Conservation (phyloP, 2,888 invertebrate species). For the Lasioglossum morio region DNA sequence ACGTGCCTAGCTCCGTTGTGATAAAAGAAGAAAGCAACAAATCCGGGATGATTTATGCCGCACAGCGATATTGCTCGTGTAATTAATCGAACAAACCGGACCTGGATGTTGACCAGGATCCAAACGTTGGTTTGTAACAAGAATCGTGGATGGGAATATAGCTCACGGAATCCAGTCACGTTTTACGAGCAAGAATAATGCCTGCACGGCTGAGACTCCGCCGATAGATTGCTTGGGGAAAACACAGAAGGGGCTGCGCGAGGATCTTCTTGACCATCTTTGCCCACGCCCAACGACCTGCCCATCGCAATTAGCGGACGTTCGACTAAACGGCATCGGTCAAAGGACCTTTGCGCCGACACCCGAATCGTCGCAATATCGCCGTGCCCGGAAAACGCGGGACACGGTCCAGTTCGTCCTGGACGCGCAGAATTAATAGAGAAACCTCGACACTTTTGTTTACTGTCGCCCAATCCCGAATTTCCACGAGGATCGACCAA, state of each 20-base stretch:
- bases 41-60: neutral
- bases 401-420: neutral
- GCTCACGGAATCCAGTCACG: constrained; percentile 68
- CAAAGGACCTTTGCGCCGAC: constrained; percentile 37
- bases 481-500: neutral
- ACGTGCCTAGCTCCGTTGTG: neutral
- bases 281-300: constrained; percentile 52
- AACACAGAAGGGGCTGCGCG: constrained; percentile 42
- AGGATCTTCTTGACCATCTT: constrained; percentile 33
- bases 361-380: constrained; percentile 31
- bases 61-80: neutral
- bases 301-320: constrained; percentile 63
- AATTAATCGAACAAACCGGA: constrained; percentile 42
- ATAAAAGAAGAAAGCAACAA: neutral
- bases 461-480: neutral
- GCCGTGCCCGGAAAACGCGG: neutral
- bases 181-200: constrained; percentile 50
- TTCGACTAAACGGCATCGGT: constrained; percentile 55
- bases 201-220: constrained; percentile 48
- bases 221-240: constrained; percentile 70
- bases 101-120: constrained; percentile 15
- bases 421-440: neutral
- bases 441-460: neutral
- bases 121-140: constrained; percentile 2
- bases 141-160: neutral